phyloP scores from a whole-genome alignment of 2,797 vertebrate species.

The Catamblyrhynchus diadema region DNA sequence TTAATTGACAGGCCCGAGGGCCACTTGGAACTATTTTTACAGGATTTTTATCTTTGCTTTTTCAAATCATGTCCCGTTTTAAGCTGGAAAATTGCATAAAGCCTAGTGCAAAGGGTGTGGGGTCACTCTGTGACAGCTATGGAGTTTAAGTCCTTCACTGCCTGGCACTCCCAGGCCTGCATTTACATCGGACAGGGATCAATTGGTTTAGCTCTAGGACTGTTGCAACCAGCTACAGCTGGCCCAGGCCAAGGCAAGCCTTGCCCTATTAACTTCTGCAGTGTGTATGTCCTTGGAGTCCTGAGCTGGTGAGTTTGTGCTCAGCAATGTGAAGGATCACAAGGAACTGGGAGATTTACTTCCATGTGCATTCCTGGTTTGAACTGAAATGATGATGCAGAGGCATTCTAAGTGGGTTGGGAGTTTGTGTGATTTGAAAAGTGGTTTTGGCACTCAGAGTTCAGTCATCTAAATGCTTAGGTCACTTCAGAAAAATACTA shows the following conservation, averaged over 20 bases:
- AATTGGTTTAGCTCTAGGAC: background rate
- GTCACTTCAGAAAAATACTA: background rate
- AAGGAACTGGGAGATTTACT: background rate
- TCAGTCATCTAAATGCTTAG: background rate
- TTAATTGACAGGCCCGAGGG: background rate
- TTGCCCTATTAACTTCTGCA: background rate
- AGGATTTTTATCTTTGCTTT: background rate
- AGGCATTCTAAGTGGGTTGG: background rate
- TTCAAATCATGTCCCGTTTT: background rate
- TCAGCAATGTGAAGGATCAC: rapidly evolving
- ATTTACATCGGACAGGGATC: background rate
- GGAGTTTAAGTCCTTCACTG: background rate
- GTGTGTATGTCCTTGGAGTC: background rate
- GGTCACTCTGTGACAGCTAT: background rate
- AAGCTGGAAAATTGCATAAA: background rate
- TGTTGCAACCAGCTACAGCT: background rate
- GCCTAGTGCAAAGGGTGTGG: rapidly evolving
- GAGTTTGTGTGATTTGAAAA: background rate
- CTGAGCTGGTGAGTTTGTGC: background rate
- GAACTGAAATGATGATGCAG: background rate
- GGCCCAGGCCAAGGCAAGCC: background rate
- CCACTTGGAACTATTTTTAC: background rate
- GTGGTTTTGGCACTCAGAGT: background rate
- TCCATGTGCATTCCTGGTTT: background rate
- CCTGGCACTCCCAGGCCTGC: background rate